Base-by-base conservation (phyloP, 2,888 invertebrate species). In the Poecilus cupreus region DNA sequence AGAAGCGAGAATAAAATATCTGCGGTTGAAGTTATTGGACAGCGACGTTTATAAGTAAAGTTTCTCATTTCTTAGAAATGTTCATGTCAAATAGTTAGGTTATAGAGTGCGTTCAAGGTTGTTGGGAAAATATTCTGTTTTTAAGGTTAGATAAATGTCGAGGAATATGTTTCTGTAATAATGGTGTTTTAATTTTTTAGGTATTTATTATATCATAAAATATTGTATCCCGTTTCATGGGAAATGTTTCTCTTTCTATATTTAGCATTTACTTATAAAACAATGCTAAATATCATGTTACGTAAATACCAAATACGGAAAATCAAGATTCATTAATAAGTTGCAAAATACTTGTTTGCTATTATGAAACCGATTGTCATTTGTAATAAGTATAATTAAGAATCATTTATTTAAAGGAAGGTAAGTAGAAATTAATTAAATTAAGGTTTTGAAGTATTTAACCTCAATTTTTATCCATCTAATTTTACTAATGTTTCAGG, bases 11-110 rank as follows among this genome's bases (percentile, higher is more conserved):
- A 43, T 0, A 43, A 72, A 57, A 76, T 57, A 76, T 54, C 20
- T 76, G 76, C 32, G 75, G 75, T 51, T 75, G 16, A 57, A 16
- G 57, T 54, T 70, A 70, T 70, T 39, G 20, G 1, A 39, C 70
- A 54, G 13, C 6, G 32, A 26, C 26, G 16, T 54, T 76, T 76
- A 20, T 37, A 76, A 37, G 22, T 39, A 39, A 72, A 72, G 46
- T 43, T 72, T 4, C 18, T 32, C 37, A 13, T 26, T 60, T 60
- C 26, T 60, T 60, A 5, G 8, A 18, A 54, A 26, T 26, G 11
- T 68, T 51, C 13, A 13, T 51, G 18, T 51, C 51, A 18, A 18
- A 51, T 18, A 18, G 43, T 43, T 43, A 32, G 32, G 2, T 4
- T 60, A 60, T 26, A 54, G 54, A 20, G 22, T 16, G 3, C 2